Conservation (phyloP, 2,797 vertebrate species). For the Lithobates sylvaticus region DNA sequence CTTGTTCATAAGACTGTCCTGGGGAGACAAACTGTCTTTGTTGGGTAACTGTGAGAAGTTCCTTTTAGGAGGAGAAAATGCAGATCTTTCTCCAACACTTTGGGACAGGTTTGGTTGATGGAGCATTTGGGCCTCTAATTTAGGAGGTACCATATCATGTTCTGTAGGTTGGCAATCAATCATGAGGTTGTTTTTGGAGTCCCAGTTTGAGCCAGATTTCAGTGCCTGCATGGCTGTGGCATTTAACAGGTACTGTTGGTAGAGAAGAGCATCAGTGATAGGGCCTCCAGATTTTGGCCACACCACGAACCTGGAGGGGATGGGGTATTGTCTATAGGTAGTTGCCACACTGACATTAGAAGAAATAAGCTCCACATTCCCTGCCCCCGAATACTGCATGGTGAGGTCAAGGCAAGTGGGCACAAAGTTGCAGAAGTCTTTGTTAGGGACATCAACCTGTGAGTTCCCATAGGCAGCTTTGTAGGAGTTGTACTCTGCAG, state of each 20-base stretch:
- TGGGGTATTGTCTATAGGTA: slow-evolving; percentile 93
- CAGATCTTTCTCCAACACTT: slow-evolving; percentile 83
- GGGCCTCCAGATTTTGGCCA: slow-evolving; percentile 88
- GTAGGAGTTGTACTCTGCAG: slow-evolving; percentile 88
- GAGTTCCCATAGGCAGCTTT: slow-evolving; percentile 83
- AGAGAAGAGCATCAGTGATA: slow-evolving; percentile 89
- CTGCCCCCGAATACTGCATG: slow-evolving; percentile 87
- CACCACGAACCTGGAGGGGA: slow-evolving; percentile 86
- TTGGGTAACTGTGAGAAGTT: slow-evolving; percentile 83
- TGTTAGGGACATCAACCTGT: slow-evolving; percentile 78
- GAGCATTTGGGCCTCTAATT: slow-evolving; percentile 80
- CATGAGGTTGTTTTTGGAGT: slow-evolving; percentile 80
- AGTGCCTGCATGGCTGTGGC: slow-evolving; percentile 88
- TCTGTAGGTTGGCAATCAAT: slow-evolving; percentile 81
- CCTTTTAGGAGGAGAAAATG: slow-evolving; percentile 90
- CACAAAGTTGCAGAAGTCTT: slow-evolving; percentile 88
- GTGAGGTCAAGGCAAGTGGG: slow-evolving; percentile 89
- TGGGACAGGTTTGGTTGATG: slow-evolving; percentile 74
- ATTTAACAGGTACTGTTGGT: slow-evolving; percentile 93
- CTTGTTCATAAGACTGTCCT: slow-evolving; percentile 81
- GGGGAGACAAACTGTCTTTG: slow-evolving; percentile 72
- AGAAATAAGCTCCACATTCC: slow-evolving; percentile 94
- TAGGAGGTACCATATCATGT: slow-evolving; percentile 74
- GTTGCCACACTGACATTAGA: slow-evolving; percentile 96
- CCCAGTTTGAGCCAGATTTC: slow-evolving; percentile 88